Conservation (phyloP, 1,140 invertebrate species). For the Campodea augens region DNA sequence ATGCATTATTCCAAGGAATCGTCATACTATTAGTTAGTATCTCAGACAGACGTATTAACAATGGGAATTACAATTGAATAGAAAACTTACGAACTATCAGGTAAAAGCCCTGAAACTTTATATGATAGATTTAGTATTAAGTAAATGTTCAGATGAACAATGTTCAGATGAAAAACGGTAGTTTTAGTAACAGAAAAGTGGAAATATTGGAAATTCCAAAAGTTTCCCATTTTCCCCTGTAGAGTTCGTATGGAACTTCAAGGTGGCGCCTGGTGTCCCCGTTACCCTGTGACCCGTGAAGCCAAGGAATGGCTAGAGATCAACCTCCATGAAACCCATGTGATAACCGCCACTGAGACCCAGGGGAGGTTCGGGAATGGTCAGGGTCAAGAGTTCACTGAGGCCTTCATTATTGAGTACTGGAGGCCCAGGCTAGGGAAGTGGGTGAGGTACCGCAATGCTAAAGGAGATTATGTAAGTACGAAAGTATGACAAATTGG, state of each 20-base stretch:
- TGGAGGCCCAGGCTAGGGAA: conserved; percentile 43
- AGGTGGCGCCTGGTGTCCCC: conserved; percentile 87
- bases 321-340: conserved; percentile 49
- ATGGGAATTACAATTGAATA: too few relatives aligned
- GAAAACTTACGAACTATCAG: too few relatives aligned
- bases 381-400: conserved; percentile 73
- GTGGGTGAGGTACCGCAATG: conserved; percentile 62
- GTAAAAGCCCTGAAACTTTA: too few relatives aligned
- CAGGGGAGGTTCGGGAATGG: conserved; percentile 87
- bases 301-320: conserved; percentile 73
- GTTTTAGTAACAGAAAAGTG: too few relatives aligned
- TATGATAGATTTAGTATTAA: too few relatives aligned
- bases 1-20: too few relatives aligned
- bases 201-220: too few relatives aligned
- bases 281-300: conserved; percentile 46
- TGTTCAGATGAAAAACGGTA: too few relatives aligned
- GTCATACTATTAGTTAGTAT: too few relatives aligned
- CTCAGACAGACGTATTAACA: too few relatives aligned
- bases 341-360: conserved; percentile 71
- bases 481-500: too few relatives aligned
- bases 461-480: conserved; percentile 47
- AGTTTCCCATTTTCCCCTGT: conserved; percentile 21
- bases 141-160: too few relatives aligned
- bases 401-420: conserved; percentile 69
- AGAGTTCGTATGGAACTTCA: conserved; percentile 70